Evolutionary conservation across 2,888 invertebrate species (phyloP).

Genomic region (Heliothis peltigera): DNA sequence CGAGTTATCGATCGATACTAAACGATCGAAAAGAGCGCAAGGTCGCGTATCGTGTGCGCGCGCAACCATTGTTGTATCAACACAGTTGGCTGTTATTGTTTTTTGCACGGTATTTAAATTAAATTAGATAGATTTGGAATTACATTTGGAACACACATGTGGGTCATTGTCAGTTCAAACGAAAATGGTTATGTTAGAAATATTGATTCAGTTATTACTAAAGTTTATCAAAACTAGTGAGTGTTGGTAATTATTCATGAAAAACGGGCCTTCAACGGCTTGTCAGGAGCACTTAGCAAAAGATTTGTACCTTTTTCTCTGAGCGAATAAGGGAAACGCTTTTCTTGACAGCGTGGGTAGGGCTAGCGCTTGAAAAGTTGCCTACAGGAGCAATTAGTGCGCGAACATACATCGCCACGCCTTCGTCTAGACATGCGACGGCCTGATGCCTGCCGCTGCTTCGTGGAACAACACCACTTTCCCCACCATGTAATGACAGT

Average conservation of each 20-base stretch:
- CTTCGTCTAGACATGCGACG: conserved; percentile 59
- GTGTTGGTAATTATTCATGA: conserved; percentile 11
- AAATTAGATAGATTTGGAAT: conserved; percentile 56
- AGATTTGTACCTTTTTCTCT: conserved; percentile 46
- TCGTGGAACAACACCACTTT: conserved; percentile 56
- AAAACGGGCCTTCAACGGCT: conserved; percentile 2
- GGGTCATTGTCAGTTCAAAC: conserved; percentile 53
- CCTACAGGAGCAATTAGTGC: conserved; percentile 68
- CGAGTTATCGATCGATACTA: conserved; percentile 47
- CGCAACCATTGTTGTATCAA: conserved; percentile 70
- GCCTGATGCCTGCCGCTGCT: conserved; percentile 26
- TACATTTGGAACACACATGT: conserved; percentile 48
- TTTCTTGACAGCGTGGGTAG: conserved; percentile 55
- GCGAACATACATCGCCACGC: conserved; percentile 65
- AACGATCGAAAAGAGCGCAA: conserved; percentile 76
- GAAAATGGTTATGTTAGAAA: conserved; percentile 37
- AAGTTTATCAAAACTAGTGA: background rate
- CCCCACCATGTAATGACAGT: conserved; percentile 54
- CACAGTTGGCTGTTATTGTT: conserved; percentile 64
- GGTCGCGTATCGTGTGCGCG: conserved; percentile 73
- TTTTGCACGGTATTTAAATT: conserved; percentile 57
- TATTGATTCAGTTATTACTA: conserved; percentile 7
- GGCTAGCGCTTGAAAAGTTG: conserved; percentile 60
- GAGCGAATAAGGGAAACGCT: conserved; percentile 52
- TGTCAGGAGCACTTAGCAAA: conserved; percentile 31